Evolutionary conservation across 2,113 vertebrate species (phyloP).

Genomic region (Actinemys pallida): DNA sequence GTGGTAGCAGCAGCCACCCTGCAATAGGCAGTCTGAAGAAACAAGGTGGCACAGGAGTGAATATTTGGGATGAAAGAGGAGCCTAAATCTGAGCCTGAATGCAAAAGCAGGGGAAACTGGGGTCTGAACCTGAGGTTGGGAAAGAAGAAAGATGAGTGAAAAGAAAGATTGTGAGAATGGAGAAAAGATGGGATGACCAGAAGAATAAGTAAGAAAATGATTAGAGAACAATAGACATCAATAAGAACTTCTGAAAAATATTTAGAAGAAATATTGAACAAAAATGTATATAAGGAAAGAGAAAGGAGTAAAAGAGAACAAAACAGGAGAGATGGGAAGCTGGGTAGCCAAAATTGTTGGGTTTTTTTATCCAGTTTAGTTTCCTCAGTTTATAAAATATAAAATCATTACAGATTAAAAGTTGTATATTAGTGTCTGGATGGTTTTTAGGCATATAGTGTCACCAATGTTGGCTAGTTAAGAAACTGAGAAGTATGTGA

Average conservation of each 20-base stretch:
- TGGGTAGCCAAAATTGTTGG: background rate
- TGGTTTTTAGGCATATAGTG: background rate
- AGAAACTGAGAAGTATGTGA: background rate
- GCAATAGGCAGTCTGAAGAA: background rate
- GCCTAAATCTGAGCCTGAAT: background rate
- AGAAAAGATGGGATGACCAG: background rate
- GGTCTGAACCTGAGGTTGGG: background rate
- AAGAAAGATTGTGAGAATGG: background rate
- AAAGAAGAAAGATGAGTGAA: background rate
- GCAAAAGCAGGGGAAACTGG: background rate
- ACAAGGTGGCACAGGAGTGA: background rate
- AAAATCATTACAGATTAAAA: background rate
- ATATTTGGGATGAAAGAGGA: background rate
- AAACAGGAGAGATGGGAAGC: background rate
- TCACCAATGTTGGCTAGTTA: background rate
- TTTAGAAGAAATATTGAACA: conserved; percentile 28
- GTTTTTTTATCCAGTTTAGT: background rate
- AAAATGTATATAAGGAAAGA: background rate
- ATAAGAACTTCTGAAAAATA: conserved; percentile 14
- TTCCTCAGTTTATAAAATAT: conserved; percentile 1
- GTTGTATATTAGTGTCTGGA: background rate
- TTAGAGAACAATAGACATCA: conserved; percentile 7
- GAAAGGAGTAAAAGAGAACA: background rate
- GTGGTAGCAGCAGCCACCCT: background rate
- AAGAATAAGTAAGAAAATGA: background rate